phyloP scores from a whole-genome alignment of 2,113 vertebrate species.

The Apeltes quadracus region DNA sequence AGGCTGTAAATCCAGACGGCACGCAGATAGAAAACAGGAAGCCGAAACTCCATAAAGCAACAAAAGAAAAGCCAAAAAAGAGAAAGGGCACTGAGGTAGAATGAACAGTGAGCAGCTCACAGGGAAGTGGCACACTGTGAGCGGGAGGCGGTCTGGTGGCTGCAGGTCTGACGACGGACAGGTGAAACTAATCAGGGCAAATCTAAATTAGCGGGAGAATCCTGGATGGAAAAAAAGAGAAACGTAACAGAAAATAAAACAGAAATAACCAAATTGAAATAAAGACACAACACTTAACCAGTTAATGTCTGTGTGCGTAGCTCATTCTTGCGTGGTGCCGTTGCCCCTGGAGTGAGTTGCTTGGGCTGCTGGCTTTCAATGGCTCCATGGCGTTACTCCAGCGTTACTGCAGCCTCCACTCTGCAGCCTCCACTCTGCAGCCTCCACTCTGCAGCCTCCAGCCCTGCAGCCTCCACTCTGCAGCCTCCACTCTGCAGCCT shows the following conservation, averaged over 20 bases:
- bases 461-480: too few species aligned
- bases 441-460: too few species aligned
- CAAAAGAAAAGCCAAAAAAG: not conserved
- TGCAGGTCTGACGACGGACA: not conserved
- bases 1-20: not conserved
- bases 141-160: not conserved
- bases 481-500: too few species aligned
- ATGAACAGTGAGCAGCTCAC: not conserved
- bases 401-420: too few species aligned
- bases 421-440: too few species aligned
- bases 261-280: not conserved
- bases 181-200: not conserved
- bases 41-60: too few species aligned
- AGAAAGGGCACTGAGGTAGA: not conserved
- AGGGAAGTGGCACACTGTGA: not conserved
- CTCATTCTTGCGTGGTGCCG: constrained; percentile 10
- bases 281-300: not conserved
- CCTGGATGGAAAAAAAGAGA: not conserved
- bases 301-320: not conserved
- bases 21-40: not conserved
- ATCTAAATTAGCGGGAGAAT: not conserved
- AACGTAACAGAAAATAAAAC: not conserved
- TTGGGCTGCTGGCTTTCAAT: constrained; percentile 82
- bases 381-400: constrained; percentile 78
- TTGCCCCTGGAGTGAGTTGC: constrained; percentile 78